phyloP scores from a whole-genome alignment of 2,113 vertebrate genomes.

The Brachyistius frenatus region DNA sequence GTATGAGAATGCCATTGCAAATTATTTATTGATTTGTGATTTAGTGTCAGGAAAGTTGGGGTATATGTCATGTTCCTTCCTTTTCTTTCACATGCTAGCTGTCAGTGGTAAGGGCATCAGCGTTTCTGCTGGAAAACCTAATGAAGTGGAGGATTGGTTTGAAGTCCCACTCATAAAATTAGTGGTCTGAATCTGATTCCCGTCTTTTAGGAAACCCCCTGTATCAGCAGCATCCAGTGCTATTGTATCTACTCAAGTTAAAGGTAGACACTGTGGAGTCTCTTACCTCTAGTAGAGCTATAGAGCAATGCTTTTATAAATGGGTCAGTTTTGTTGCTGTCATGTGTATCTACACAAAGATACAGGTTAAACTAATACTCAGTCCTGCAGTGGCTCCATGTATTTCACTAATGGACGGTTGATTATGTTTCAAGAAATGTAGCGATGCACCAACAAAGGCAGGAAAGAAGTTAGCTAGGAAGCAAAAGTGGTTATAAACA shows the following conservation, averaged over 20 bases:
- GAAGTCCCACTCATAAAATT: conserved; percentile 17
- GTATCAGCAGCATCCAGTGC: conserved; percentile 7
- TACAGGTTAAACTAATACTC: not conserved
- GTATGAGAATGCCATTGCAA: conserved; percentile 9
- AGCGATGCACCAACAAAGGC: not conserved
- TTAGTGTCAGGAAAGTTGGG: not conserved
- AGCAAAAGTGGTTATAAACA: not conserved
- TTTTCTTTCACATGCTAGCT: conserved; percentile 6
- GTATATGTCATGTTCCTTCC: not conserved
- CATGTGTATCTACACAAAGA: not conserved
- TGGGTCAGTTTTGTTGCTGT: not conserved
- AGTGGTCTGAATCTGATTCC: conserved; percentile 4
- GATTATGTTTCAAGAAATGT: not conserved
- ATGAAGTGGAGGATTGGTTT: conserved; percentile 27
- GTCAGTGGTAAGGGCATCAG: conserved; percentile 8
- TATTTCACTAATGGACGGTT: not conserved
- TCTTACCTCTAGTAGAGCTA: not conserved
- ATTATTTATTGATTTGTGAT: not conserved
- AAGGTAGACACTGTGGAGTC: conserved; percentile 9
- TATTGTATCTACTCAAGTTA: conserved; percentile 2
- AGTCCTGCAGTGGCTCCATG: not conserved
- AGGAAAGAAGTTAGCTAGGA: not conserved
- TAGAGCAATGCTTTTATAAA: not conserved
- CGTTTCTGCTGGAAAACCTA: conserved; percentile 21
- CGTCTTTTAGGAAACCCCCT: conserved; percentile 6